phyloP scores from a whole-genome alignment of 2,797 vertebrate genomes.

The Myiothlypis coronata region DNA sequence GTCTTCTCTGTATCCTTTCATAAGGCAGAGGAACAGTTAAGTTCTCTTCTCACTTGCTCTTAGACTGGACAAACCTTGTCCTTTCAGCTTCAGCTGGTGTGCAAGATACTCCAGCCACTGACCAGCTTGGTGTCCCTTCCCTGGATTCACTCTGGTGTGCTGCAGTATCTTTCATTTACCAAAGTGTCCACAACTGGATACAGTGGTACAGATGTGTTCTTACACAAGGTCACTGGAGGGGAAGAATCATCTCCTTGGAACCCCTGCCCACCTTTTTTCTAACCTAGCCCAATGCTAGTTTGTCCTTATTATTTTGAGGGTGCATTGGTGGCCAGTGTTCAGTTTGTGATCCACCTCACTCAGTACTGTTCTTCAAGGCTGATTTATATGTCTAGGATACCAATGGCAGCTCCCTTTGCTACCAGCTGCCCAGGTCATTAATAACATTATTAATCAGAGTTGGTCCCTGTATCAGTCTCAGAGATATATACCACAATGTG shows the following conservation, averaged over 20 bases:
- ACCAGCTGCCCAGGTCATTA: background rate
- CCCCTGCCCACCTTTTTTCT: background rate
- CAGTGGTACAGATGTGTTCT: background rate
- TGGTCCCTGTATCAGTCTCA: background rate
- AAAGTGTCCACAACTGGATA: background rate
- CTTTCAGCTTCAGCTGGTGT: background rate
- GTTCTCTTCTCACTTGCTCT: background rate
- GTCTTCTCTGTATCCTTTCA: background rate
- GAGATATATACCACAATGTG: background rate
- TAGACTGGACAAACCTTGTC: background rate
- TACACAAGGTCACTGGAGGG: rapidly evolving
- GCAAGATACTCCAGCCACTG: background rate
- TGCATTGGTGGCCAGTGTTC: background rate
- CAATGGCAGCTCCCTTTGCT: background rate
- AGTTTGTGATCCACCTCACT: background rate
- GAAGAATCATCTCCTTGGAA: background rate
- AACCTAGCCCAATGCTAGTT: background rate
- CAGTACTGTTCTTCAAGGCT: background rate
- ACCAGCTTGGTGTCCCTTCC: background rate
- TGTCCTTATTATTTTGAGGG: background rate
- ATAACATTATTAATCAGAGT: background rate
- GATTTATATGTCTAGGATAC: background rate
- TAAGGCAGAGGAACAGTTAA: background rate
- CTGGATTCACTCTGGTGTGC: background rate
- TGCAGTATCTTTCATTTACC: background rate